Evolutionary conservation across 2,888 invertebrate genomes (phyloP).

Genomic region (Carterocephalus palaemon): DNA sequence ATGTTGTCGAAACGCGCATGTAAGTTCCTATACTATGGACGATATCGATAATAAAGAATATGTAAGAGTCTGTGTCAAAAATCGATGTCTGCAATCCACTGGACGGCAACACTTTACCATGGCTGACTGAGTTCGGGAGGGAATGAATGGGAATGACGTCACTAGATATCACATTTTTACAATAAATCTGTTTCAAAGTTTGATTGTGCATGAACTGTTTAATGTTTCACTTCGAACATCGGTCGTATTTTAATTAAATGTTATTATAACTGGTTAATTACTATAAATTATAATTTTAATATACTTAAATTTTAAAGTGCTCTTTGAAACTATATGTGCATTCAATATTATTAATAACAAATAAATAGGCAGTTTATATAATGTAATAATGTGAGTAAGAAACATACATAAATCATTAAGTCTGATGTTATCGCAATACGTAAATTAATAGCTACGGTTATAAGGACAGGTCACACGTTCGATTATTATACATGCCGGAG

Average conservation of each 20-base stretch:
- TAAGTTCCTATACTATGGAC: no score
- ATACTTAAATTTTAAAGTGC: conserved; percentile 4
- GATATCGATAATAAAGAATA: no score
- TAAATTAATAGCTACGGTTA: conserved; percentile 3
- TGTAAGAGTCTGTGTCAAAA: no score
- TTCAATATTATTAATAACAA: conserved; percentile 7
- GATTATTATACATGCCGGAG: neutral
- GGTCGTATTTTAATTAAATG: neutral
- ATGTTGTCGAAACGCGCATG: no score
- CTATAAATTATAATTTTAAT: no score
- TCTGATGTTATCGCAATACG: conserved; percentile 16
- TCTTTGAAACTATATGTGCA: conserved; percentile 5
- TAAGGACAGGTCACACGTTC: neutral
- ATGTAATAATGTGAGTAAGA: neutral
- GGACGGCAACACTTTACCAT: conserved; percentile 26
- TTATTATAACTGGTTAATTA: neutral
- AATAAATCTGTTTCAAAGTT: conserved; percentile 8
- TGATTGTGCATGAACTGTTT: conserved; percentile 18
- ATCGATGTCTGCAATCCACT: conserved; percentile 2
- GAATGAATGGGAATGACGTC: conserved; percentile 38
- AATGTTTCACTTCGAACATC: conserved; percentile 3
- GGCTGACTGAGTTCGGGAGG: conserved; percentile 46
- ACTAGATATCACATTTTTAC: conserved; percentile 32
- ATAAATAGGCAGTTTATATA: neutral
- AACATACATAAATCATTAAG: conserved; percentile 2